Base-by-base conservation (phyloP, 1,140 invertebrate species). In the Ericerus pela region DNA sequence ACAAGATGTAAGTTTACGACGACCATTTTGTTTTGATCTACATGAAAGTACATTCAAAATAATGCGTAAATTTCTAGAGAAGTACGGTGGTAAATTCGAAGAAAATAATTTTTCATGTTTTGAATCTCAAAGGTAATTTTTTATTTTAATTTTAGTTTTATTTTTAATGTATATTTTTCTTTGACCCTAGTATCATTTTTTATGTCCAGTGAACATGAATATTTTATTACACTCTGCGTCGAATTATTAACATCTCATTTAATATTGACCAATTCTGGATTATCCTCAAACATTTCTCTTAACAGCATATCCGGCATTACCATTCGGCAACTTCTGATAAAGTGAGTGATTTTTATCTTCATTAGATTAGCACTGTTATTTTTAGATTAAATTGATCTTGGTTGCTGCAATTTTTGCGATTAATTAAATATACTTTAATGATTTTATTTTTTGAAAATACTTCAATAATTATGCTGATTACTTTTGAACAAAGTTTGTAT, bases 21-120 rank as follows among this genome's bases (percentile, higher is more conserved):
- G 73, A 41, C 76, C 78, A 11, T 80, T 79, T 62, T 81, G 79
- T 68, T 68, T 81, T 27, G 79, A 81, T 63, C 67, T 81, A 14
- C 73, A 79, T 61, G 76, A 79, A 63, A 70, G 69, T 20, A 80
- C 79, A 1, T 79, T 82, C 62, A 64, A 69, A 6, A 63, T 74
- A 8, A 65, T 82, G n/a, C 69, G 72, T 37, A 63, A 66, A 4
- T 80, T 81, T 62, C 65, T 82, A 20, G 72, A 79, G 61, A 73
- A 73, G 60, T 81, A 79, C 65, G 75, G 76, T 57, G 64, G 66
- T 55, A 70, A 69, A 51, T 77, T 78, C 65, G 67, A 70, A 57
- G 61, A 66, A 24, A 60, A 66, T 14, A n/a, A 33, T 33, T 47
- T 47, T 47, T 47, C 41, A 20, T 47, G 41, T 24, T 47, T 47